phyloP scores from a whole-genome alignment of 2,888 invertebrate species.

The Orchestes rusci region DNA sequence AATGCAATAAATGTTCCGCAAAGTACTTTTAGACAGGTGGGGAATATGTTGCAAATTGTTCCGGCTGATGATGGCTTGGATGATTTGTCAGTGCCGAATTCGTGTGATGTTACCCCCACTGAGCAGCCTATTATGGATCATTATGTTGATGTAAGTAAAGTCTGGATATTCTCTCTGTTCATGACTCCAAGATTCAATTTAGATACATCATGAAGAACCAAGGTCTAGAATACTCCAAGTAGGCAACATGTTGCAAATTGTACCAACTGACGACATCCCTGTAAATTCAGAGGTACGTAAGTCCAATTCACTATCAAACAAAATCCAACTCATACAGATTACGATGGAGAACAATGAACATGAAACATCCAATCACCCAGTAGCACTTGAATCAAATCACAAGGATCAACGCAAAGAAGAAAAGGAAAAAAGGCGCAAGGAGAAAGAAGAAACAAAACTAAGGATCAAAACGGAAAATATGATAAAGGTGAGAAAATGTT shows the following conservation, averaged over 20 bases:
- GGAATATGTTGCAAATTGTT: conserved; percentile 55
- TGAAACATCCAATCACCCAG: no score
- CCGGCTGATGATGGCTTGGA: conserved; percentile 38
- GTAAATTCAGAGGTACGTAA: conserved; percentile 17
- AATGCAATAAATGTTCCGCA: conserved; percentile 4
- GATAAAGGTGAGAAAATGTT: conserved; percentile 42
- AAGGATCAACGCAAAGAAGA: no score
- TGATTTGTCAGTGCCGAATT: conserved; percentile 14
- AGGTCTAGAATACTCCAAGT: conserved; percentile 43
- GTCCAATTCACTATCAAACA: no score
- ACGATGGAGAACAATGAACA: no score
- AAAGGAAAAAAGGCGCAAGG: no score
- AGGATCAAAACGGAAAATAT: conserved; percentile 42
- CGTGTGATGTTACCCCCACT: no score
- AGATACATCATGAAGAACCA: neutral
- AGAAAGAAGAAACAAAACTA: conserved; percentile 40
- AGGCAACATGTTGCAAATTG: conserved; percentile 54
- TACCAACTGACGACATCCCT: conserved; percentile 51
- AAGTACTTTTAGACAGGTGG: conserved; percentile 45
- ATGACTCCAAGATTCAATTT: no score
- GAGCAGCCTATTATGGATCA: no score
- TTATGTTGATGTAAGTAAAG: no score
- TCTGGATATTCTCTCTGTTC: no score
- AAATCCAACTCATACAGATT: no score
- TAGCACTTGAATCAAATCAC: no score